Evolutionary conservation across 2,888 invertebrate genomes (phyloP).

Genomic region (Nephrotoma guestfalica): DNA sequence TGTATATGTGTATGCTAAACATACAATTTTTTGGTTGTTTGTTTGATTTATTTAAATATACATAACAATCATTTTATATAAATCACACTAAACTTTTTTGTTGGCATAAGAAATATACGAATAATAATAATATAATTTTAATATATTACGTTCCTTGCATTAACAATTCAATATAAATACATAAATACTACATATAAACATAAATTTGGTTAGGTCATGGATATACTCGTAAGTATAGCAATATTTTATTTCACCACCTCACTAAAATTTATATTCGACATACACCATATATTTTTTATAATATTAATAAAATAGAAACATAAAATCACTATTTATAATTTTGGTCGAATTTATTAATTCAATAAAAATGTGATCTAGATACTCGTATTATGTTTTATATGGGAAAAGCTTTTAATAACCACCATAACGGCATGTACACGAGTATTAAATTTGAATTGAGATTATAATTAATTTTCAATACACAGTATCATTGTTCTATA

Average conservation of each 20-base stretch:
- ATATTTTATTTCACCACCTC: neutral
- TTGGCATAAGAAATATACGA: neutral
- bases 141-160: neutral
- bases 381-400: neutral
- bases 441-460: neutral
- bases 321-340: neutral
- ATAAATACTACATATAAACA: neutral
- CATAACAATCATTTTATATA: neutral
- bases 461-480: neutral
- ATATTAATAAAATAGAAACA: neutral
- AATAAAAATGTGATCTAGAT: neutral
- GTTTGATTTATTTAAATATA: neutral
- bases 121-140: neutral
- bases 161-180: neutral
- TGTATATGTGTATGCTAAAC: neutral
- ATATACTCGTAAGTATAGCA: neutral
- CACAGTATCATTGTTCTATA: neutral
- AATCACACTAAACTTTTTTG: neutral
- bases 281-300: neutral
- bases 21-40: neutral
- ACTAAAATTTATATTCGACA: neutral
- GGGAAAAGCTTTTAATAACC: neutral
- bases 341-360: neutral
- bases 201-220: neutral
- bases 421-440: neutral